phyloP scores from a whole-genome alignment of 2,113 vertebrate species.

The Poeciliopsis occidentalis region DNA sequence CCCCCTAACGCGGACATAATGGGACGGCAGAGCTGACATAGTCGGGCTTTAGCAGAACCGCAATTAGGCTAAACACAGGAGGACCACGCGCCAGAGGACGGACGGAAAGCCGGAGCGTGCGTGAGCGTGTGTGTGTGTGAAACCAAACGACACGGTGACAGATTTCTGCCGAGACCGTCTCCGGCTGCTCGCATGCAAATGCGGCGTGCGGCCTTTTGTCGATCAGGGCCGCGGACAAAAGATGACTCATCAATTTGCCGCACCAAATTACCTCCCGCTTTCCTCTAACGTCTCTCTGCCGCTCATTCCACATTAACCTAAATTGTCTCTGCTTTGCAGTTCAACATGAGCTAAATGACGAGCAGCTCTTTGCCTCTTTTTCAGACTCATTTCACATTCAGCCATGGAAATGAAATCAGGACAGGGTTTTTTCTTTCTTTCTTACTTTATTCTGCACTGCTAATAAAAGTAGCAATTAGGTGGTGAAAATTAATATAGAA shows the following conservation, averaged over 20 bases:
- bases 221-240: constrained; percentile 54
- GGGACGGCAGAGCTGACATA: constrained; percentile 40
- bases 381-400: constrained; percentile 73
- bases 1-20: constrained; percentile 53
- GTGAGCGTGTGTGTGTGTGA: not conserved
- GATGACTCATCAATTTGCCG: constrained; percentile 68
- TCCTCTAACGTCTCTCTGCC: constrained; percentile 37
- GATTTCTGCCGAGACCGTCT: constrained; percentile 31
- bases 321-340: constrained; percentile 64
- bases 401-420: constrained; percentile 67
- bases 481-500: constrained; percentile 58
- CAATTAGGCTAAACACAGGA: constrained; percentile 61
- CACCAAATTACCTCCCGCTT: constrained; percentile 61
- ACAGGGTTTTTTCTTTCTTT: constrained; percentile 27
- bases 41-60: constrained; percentile 27
- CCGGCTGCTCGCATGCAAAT: constrained; percentile 26
- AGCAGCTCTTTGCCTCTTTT: constrained; percentile 66
- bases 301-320: constrained; percentile 62
- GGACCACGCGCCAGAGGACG: constrained; percentile 7
- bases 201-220: constrained; percentile 43
- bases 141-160: constrained; percentile 42
- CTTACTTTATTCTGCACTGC: constrained; percentile 60
- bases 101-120: not conserved
- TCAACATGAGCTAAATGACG: constrained; percentile 61
- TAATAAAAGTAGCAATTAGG: constrained; percentile 72